Percentiles rank a stretch among this genome's conserved stretches.
phyloP scores from a whole-genome alignment of 2,888 invertebrate species.

The Leptogaster cylindrica region DNA sequence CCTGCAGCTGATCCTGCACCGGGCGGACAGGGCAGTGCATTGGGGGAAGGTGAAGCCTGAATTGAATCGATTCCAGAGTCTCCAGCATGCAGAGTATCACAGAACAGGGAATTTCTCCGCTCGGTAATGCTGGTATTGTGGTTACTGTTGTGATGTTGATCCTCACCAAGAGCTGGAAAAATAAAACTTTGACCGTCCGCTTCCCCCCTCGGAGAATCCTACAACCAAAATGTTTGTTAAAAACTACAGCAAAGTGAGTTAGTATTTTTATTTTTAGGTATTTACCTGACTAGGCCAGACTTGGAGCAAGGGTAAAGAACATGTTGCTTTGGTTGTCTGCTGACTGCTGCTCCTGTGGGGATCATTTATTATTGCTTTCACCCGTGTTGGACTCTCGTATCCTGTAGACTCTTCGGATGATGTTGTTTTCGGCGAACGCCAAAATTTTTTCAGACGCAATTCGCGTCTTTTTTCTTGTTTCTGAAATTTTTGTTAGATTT shows the following conservation, averaged over 20 bases:
- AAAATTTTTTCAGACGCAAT: constrained; percentile 62
- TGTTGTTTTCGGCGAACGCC: constrained; percentile 62
- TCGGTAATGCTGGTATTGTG: constrained; percentile 46
- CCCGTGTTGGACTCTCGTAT: constrained; percentile 65
- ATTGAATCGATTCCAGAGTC: constrained; percentile 77
- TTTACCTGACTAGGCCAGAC: constrained; percentile 73
- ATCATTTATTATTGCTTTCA: constrained; percentile 56
- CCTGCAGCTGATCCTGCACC: constrained; percentile 58
- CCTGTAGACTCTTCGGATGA: constrained; percentile 62
- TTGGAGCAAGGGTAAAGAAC: constrained; percentile 67
- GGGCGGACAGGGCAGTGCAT: constrained; percentile 60
- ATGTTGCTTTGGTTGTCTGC: constrained; percentile 61
- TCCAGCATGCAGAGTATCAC: constrained; percentile 65
- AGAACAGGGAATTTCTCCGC: constrained; percentile 59
- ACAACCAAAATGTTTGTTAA: constrained; percentile 45
- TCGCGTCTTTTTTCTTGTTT: constrained; percentile 64
- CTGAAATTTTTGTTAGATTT: too few species aligned
- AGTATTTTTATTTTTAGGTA: neutral
- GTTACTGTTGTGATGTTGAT: constrained; percentile 43
- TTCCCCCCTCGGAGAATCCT: constrained; percentile 73
- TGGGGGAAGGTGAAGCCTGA: constrained; percentile 69
- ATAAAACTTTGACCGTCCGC: constrained; percentile 73
- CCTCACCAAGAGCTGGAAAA: constrained; percentile 65
- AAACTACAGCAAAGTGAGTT: neutral
- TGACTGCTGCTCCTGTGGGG: constrained; percentile 57